Base-by-base conservation (phyloP, 2,888 invertebrate genomes). In the Selenia dentaria region DNA sequence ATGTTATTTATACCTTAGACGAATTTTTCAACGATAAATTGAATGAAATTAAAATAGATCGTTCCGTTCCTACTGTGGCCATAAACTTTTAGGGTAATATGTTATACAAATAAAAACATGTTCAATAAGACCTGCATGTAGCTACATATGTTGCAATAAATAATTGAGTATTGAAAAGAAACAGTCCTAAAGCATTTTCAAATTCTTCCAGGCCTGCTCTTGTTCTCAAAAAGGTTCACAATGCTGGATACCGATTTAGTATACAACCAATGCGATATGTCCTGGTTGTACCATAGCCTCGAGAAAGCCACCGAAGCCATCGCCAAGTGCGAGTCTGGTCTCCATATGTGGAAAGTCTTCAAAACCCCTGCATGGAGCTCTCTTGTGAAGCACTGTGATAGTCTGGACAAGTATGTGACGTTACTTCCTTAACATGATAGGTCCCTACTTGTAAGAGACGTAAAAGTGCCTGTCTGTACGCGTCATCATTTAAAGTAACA, bases 341-440 rank as follows among this genome's bases (percentile, higher is more conserved):
- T 94, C 36, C 94, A 94, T 42, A 66, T 94, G 12, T 94, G 94
- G 94, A 92, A 93, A 62, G 80, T 94, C 33, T 75, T 93, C 26
- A 80, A 92, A 9, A 94, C 94, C 0, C 93, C 93, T 0, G 81
- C 92, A 8, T 92, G 92, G 89, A 91, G 82, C 48, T 84, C 85
- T 8, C 79, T 94, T 8, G 91, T 92, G 26, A 88, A 87, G 53
- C 80, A 93, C 58, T 94, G 94, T 58, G 93, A 94, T 58, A 80
- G 80, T 37, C 87, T 94, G 54, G 94, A 94, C 53, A 89, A 82
- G 93, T 93, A 64, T 64, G 74, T 61, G 22, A 22, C 22, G 4
- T 4, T n/a, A 22, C 12, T 13, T 32, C 31, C 16, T 31, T 41
- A 9, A n/a, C n/a, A n/a, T n/a, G n/a, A n/a, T n/a, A n/a, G n/a